Conservation (phyloP, 2,888 invertebrate genomes). For the Seira ritae region DNA sequence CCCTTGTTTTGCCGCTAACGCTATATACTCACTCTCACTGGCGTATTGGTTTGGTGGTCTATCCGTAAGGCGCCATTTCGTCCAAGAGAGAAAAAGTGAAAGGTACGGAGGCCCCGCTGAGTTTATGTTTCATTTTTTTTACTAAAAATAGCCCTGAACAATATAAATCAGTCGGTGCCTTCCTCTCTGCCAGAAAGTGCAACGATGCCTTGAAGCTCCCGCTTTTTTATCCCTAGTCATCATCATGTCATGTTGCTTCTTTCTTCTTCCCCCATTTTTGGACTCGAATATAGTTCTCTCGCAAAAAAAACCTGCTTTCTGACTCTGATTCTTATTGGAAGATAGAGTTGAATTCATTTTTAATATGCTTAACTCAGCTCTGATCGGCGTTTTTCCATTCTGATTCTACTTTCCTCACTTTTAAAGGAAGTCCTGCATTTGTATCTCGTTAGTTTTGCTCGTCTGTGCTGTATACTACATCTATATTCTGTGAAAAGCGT, state of each 20-base stretch:
- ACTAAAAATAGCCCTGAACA: conserved; percentile 12
- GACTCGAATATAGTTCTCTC: background rate
- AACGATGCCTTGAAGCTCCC: conserved; percentile 4
- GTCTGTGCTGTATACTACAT: no score
- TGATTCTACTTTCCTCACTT: no score
- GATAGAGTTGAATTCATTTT: background rate
- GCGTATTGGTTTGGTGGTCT: no score
- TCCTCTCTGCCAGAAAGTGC: conserved; percentile 7
- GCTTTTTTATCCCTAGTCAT: background rate
- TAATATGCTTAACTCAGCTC: background rate
- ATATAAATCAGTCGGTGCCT: conserved; percentile 7
- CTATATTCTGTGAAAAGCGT: no score
- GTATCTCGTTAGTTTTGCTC: no score
- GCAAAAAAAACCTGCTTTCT: background rate
- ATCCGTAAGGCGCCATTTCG: no score
- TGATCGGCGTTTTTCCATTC: background rate
- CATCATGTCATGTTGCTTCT: conserved; percentile 5
- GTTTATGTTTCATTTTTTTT: conserved; percentile 6
- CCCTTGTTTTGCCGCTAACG: no score
- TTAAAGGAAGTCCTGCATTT: background rate
- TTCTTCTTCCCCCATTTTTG: background rate
- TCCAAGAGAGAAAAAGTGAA: no score
- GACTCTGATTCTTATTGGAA: background rate
- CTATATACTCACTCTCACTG: no score
- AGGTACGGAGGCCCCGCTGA: background rate